Conservation (phyloP, 2,888 invertebrate genomes). For the Phrixothrix hirtus region DNA sequence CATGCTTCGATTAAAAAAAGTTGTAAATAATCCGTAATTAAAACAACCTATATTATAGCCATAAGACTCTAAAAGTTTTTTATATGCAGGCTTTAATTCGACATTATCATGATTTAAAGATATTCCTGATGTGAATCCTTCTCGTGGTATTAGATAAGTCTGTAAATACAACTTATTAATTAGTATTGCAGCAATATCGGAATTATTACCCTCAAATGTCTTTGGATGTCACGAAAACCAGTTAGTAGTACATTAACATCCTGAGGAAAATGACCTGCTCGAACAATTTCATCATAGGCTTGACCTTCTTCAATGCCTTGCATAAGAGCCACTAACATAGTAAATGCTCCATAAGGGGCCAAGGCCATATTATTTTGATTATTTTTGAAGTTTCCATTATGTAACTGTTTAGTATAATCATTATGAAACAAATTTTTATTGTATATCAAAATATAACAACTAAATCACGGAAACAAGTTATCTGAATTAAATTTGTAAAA, state of each 20-base stretch:
- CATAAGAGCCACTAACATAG: conserved; percentile 76
- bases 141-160: conserved; percentile 83
- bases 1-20: too few relatives aligned
- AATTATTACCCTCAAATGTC: conserved; percentile 74
- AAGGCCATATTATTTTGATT: conserved; percentile 82
- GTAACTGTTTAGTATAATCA: too few relatives aligned
- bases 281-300: conserved; percentile 72
- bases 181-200: too few relatives aligned
- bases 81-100: conserved; percentile 73
- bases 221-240: conserved; percentile 81
- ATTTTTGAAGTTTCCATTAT: too few relatives aligned
- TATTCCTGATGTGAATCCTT: conserved; percentile 80
- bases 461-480: too few relatives aligned
- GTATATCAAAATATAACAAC: too few relatives aligned
- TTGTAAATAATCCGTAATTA: conserved; percentile 50
- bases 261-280: conserved; percentile 71
- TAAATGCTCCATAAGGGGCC: conserved; percentile 81
- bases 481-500: too few relatives aligned
- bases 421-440: too few relatives aligned
- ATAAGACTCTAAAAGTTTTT: conserved; percentile 74
- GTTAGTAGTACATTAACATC: conserved; percentile 74
- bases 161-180: conserved; percentile 48
- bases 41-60: conserved; percentile 73
- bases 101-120: conserved; percentile 80
- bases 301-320: conserved; percentile 79